Evolutionary conservation across 2,797 vertebrate genomes (phyloP).

Genomic region (Acanthiza pusilla): DNA sequence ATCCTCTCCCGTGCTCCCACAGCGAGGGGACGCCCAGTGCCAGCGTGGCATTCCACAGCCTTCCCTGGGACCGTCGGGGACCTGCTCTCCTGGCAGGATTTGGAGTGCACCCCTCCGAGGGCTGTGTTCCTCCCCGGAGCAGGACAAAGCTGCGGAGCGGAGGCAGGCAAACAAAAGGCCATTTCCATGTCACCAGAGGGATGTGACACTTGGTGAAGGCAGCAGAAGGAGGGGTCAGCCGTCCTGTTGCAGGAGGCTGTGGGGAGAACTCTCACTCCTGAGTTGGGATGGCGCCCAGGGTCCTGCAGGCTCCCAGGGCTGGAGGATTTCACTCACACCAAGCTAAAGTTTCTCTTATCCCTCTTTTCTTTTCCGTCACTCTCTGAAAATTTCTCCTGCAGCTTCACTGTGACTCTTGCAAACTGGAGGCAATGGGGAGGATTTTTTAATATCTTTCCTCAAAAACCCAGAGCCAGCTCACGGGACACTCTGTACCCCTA

Average conservation of each 20-base stretch:
- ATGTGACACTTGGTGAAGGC: background rate
- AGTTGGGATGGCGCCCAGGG: background rate
- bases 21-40: background rate
- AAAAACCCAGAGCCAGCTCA: background rate
- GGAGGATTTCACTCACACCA: background rate
- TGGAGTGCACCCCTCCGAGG: background rate
- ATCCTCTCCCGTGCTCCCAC: background rate
- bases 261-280: background rate
- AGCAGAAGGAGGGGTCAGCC: background rate
- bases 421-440: fast-evolving
- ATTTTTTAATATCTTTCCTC: background rate
- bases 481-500: background rate
- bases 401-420: background rate
- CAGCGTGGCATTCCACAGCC: conserved; percentile 21
- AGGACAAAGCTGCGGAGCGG: background rate
- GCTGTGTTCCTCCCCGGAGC: background rate
- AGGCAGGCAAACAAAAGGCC: background rate
- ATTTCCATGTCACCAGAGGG: background rate
- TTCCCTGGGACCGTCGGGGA: fast-evolving
- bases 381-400: background rate
- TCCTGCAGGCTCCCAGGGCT: conserved; percentile 32
- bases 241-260: background rate
- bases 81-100: background rate
- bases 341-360: background rate
- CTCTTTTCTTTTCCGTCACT: background rate